Percentiles rank a stretch among this genome's conserved stretches.
Evolutionary conservation across 2,797 vertebrate genomes (phyloP).

Genomic region (Coregonus ussuriensis): DNA sequence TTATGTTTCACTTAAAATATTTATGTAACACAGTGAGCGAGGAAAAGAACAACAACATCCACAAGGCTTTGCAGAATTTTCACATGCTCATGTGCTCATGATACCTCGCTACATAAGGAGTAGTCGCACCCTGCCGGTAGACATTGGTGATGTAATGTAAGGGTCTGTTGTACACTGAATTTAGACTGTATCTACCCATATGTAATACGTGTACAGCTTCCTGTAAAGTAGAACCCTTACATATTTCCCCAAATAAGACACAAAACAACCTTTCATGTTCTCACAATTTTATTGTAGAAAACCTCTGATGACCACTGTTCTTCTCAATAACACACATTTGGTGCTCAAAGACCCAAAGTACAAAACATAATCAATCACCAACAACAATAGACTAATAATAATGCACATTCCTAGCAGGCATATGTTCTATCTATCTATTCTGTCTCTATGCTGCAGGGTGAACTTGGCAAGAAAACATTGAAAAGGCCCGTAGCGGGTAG

Average conservation of each 20-base stretch:
- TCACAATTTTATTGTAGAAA: slow-evolving; percentile 62
- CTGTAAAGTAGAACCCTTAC: no score
- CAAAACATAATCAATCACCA: slow-evolving; percentile 13
- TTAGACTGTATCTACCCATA: no score
- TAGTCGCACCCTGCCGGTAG: slow-evolving; percentile 7
- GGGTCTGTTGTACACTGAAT: no score
- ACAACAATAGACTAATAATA: neutral
- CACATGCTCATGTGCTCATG: neutral
- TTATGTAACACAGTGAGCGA: neutral
- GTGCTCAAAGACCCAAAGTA: slow-evolving; percentile 11
- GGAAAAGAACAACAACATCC: slow-evolving; percentile 16
- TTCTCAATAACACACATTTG: slow-evolving; percentile 5
- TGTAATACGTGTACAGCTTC: no score
- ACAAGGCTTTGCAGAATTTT: slow-evolving; percentile 17
- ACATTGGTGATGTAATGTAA: neutral
- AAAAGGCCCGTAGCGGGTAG: slow-evolving; percentile 9
- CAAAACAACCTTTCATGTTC: slow-evolving; percentile 19
- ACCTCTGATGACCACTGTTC: slow-evolving; percentile 24
- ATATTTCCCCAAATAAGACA: neutral
- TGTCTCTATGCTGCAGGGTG: slow-evolving; percentile 3
- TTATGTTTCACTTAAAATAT: neutral
- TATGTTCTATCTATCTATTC: neutral
- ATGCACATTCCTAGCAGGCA: slow-evolving; percentile 1
- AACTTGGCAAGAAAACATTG: slow-evolving; percentile 35
- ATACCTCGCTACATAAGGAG: neutral